phyloP scores from a whole-genome alignment of 2,797 vertebrate species.

The Clarias fuscus region DNA sequence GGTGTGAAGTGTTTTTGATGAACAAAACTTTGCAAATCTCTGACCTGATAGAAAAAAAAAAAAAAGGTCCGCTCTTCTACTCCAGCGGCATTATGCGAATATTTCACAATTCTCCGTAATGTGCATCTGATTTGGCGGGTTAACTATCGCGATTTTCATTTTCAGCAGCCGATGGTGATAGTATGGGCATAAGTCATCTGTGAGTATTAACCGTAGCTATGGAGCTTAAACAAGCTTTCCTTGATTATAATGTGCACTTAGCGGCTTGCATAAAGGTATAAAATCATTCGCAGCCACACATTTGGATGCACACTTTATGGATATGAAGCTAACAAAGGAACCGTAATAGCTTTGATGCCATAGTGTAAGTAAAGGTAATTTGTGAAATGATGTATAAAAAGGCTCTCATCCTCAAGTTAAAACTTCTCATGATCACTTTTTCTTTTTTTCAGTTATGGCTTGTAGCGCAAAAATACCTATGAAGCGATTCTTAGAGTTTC shows the following conservation, averaged over 20 bases:
- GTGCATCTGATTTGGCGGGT: neutral
- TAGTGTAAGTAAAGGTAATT: constrained; percentile 9
- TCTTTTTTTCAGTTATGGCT: too few species aligned
- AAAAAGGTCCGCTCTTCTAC: neutral
- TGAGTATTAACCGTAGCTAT: neutral
- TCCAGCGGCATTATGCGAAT: neutral
- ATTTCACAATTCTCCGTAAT: neutral
- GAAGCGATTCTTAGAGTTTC: neutral
- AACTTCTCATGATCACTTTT: neutral
- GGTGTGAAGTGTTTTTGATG: constrained; percentile 12
- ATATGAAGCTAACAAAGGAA: neutral
- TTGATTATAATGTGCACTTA: constrained; percentile 21
- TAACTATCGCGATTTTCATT: neutral
- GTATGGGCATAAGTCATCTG: neutral
- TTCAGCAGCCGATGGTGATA: neutral
- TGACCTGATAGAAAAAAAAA: neutral
- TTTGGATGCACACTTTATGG: constrained; percentile 8
- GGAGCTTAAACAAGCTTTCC: neutral
- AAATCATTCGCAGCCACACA: constrained; percentile 14
- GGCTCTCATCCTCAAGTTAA: neutral
- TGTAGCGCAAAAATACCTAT: neutral
- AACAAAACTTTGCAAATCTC: constrained; percentile 23
- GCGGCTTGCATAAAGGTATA: constrained; percentile 1
- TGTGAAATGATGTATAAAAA: constrained; percentile 10
- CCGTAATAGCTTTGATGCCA: neutral